Conservation (phyloP, 2,888 invertebrate species). For the Diplazon laetatorius region DNA sequence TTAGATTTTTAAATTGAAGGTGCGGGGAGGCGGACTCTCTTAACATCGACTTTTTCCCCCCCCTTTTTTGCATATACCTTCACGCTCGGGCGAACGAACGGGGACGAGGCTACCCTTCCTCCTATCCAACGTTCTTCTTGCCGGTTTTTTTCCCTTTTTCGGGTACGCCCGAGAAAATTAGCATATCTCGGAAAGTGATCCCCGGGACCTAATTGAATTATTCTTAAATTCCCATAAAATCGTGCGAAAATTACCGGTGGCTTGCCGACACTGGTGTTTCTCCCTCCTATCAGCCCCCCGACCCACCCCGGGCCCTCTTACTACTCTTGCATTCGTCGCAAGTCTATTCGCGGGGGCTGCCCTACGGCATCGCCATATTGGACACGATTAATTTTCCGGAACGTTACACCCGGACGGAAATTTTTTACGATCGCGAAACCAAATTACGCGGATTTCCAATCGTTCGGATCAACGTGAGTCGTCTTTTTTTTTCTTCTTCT, state of each 20-base stretch:
- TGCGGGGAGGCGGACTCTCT: conserved; percentile 71
- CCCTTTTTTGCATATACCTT: conserved; percentile 58
- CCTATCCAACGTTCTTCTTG: conserved; percentile 32
- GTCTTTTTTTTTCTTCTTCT: no score
- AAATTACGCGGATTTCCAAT: neutral
- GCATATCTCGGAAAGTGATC: conserved; percentile 82
- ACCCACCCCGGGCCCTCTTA: conserved; percentile 1
- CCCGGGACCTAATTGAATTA: conserved; percentile 82
- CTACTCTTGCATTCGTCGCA: neutral
- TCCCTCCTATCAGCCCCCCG: conserved; percentile 38
- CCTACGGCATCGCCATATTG: conserved; percentile 70
- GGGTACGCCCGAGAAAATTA: conserved; percentile 75
- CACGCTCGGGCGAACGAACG: conserved; percentile 35
- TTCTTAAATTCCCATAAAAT: conserved; percentile 83
- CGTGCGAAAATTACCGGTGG: conserved; percentile 80
- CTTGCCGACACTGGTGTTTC: conserved; percentile 55
- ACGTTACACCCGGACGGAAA: conserved; percentile 74
- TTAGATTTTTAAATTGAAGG: conserved; percentile 83
- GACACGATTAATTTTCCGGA: conserved; percentile 81
- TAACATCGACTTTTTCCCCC: conserved; percentile 52
- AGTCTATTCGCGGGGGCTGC: conserved; percentile 40
- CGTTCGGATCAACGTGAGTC: neutral
- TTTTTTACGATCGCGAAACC: conserved; percentile 30
- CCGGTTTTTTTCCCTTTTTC: conserved; percentile 40
- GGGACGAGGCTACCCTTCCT: conserved; percentile 43